Conservation (phyloP, 2,113 vertebrate species). For the Elachura formosa region DNA sequence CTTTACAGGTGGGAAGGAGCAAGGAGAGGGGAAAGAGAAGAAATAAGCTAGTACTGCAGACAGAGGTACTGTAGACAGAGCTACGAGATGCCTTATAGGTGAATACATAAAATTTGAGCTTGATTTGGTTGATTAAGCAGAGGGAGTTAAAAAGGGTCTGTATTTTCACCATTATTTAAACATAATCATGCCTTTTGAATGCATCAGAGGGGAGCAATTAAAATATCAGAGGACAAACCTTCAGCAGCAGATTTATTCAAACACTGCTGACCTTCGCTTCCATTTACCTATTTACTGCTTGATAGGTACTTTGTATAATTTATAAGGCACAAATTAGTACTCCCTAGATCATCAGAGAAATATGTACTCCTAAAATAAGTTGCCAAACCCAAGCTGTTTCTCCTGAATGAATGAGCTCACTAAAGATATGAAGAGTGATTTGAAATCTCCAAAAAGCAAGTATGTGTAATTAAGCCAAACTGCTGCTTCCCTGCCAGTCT, state of each 20-base stretch:
- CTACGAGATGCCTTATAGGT: neutral
- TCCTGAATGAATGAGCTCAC: neutral
- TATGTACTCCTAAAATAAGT: neutral
- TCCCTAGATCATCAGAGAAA: neutral
- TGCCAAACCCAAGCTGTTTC: neutral
- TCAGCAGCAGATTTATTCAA: neutral
- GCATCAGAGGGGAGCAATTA: neutral
- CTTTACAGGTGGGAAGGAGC: neutral
- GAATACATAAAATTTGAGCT: neutral
- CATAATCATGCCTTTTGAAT: neutral
- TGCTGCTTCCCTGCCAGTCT: neutral
- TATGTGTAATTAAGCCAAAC: constrained; percentile 26
- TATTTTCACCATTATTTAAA: neutral
- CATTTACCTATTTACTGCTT: neutral
- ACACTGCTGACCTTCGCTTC: neutral
- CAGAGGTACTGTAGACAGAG: neutral
- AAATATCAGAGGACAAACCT: neutral
- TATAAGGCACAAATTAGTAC: neutral
- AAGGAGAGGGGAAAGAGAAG: neutral
- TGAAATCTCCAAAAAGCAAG: neutral
- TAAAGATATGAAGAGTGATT: constrained; percentile 8
- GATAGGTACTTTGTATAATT: neutral
- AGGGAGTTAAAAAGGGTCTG: neutral
- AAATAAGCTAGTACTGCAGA: neutral
- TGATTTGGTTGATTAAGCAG: neutral